phyloP scores from a whole-genome alignment of 2,113 vertebrate genomes.

The Microtus oregoni region DNA sequence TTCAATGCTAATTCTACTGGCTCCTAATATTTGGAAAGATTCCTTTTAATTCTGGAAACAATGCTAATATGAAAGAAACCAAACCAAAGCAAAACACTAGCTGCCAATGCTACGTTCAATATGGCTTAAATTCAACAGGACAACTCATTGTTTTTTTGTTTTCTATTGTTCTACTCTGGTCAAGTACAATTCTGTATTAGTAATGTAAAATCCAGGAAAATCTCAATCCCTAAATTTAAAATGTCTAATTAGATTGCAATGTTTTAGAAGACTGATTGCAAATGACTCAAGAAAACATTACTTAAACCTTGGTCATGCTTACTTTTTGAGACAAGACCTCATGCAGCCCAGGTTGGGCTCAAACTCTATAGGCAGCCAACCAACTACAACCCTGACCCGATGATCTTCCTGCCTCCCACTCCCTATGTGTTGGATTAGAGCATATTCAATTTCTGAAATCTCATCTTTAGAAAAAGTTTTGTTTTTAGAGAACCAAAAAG shows the following conservation, averaged over 20 bases:
- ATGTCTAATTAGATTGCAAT: slow-evolving; percentile 9
- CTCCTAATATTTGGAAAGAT: slow-evolving; percentile 8
- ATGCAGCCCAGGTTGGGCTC: background rate
- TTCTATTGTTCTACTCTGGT: background rate
- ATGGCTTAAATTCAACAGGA: background rate
- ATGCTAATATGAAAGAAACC: no score
- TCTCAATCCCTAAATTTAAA: background rate
- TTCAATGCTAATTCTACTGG: background rate
- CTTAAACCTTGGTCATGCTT: slow-evolving; percentile 24
- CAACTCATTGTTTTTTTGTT: background rate
- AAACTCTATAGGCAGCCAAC: background rate
- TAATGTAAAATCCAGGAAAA: background rate
- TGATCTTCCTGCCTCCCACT: background rate
- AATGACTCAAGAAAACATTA: background rate
- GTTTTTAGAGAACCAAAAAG: slow-evolving; percentile 37
- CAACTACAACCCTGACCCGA: background rate
- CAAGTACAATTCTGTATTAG: background rate
- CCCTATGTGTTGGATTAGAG: background rate
- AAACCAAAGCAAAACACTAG: background rate
- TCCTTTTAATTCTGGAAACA: background rate
- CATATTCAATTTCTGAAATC: background rate
- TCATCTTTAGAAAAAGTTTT: background rate
- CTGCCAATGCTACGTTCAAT: background rate
- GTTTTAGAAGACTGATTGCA: background rate
- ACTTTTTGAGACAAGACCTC: background rate